These are phyloP conservation scores for Troides aeacus DNA, from an alignment of 2,888 invertebrate genomes.

Conservation along the genomic window DNA sequence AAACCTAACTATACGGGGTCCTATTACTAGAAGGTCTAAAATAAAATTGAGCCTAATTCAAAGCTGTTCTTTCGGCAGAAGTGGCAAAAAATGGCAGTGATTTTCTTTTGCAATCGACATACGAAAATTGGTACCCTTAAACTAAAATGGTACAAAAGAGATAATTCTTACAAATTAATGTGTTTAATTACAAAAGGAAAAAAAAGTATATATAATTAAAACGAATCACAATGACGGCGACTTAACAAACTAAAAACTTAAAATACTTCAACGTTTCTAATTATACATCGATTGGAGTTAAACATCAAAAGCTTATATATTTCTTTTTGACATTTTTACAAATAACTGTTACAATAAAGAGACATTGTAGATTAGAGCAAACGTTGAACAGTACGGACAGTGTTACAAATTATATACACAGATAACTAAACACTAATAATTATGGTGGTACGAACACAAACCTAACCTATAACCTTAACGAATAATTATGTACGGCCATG, in stretches of 20 bases:
- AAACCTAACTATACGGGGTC: not conserved
- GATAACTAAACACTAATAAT: slow-evolving; percentile 39
- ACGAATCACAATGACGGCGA: slow-evolving; percentile 70
- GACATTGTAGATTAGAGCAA: slow-evolving; percentile 36
- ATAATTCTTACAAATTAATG: slow-evolving; percentile 54
- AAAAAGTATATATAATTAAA: slow-evolving; percentile 35
- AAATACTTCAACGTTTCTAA: slow-evolving; percentile 30
- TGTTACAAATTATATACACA: slow-evolving; percentile 43
- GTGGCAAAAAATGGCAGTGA: slow-evolving; percentile 66
- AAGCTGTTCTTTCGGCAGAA: slow-evolving; percentile 37
- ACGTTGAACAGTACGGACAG: slow-evolving; percentile 37
- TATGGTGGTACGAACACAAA: slow-evolving; percentile 62
- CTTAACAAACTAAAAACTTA: slow-evolving; percentile 49
- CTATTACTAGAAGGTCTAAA: slow-evolving; percentile 29
- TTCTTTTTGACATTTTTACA: slow-evolving; percentile 7
- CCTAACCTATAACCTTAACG: slow-evolving; percentile 33
- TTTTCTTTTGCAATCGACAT: slow-evolving; percentile 43
- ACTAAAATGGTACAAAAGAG: slow-evolving; percentile 67
- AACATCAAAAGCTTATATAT: slow-evolving; percentile 4
- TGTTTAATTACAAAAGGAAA: slow-evolving; percentile 33
- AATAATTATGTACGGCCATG: slow-evolving; percentile 38
- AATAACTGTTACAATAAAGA: slow-evolving; percentile 12
- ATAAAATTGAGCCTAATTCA: slow-evolving; percentile 30
- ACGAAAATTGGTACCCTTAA: slow-evolving; percentile 36
- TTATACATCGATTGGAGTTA: slow-evolving; percentile 34